A percentile compares a stretch with the other conserved stretches of the same genome.
Evolutionary conservation across 2,113 vertebrate species (phyloP).

Genomic region (Colius striatus): DNA sequence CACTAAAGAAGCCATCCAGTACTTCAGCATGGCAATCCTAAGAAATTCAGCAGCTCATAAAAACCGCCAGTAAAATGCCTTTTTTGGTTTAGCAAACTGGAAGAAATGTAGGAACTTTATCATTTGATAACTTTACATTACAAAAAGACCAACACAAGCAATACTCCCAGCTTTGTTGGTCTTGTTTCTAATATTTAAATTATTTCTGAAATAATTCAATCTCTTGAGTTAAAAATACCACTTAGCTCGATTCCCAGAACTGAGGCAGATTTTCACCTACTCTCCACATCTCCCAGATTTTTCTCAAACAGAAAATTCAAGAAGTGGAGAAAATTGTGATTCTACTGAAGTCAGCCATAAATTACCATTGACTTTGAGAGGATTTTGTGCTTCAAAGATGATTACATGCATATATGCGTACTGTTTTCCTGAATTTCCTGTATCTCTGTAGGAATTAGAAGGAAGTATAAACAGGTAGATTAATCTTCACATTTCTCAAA

Average conservation of each 20-base stretch:
- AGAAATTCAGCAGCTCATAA: neutral
- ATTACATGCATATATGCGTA: neutral
- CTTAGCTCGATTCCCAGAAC: rapidly evolving
- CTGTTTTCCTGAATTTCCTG: neutral
- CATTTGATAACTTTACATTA: neutral
- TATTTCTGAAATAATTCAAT: neutral
- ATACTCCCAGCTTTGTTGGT: neutral
- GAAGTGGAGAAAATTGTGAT: neutral
- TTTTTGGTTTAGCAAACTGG: neutral
- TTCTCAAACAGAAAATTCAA: neutral
- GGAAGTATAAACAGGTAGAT: neutral
- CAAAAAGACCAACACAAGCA: neutral
- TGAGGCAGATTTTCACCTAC: neutral
- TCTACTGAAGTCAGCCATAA: neutral
- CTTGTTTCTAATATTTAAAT: neutral
- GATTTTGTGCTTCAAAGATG: neutral
- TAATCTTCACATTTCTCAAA: neutral
- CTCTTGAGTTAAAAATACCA: neutral
- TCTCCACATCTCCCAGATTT: neutral
- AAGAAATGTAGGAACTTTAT: neutral
- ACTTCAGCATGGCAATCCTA: neutral
- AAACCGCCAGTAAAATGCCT: neutral
- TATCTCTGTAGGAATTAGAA: neutral
- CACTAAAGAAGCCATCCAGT: neutral
- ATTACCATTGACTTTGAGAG: neutral